Conservation (phyloP, 2,797 vertebrate genomes). For the Merluccius polli region DNA sequence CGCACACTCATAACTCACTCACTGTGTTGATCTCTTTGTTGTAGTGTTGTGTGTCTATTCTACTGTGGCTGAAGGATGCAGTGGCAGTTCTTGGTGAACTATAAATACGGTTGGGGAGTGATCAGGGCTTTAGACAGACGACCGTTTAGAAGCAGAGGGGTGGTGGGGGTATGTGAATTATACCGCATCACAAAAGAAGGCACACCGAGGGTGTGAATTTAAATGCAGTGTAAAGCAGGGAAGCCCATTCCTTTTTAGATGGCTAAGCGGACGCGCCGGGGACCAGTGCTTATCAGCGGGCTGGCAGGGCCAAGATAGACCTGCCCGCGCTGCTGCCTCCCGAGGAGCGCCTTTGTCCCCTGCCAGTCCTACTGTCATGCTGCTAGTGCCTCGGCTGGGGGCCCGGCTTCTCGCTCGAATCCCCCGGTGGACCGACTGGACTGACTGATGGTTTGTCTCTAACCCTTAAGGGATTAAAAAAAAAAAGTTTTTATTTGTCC, state of each 20-base stretch:
- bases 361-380: conserved; percentile 5
- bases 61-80: not conserved
- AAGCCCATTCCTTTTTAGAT: not conserved
- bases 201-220: not conserved
- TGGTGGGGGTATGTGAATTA: not conserved
- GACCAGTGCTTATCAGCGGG: conserved; percentile 9
- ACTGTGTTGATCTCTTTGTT: not conserved
- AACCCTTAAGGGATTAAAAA: not conserved
- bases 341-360: conserved; percentile 2
- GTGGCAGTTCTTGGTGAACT: not conserved
- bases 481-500: not conserved
- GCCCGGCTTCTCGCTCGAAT: conserved; percentile 19
- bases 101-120: not conserved
- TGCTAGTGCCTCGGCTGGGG: not conserved
- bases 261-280: not conserved
- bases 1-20: not conserved
- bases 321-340: conserved; percentile 3
- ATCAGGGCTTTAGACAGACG: not conserved
- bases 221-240: not conserved
- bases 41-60: not conserved
- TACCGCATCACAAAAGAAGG: not conserved
- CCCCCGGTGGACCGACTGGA: conserved; percentile 35
- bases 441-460: conserved; percentile 17
- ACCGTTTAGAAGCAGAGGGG: not conserved
- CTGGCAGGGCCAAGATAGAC: conserved; percentile 3